These are phyloP conservation scores for Clarias batrachus DNA, from an alignment of 2,113 vertebrate genomes.

Conservation along the genomic window DNA sequence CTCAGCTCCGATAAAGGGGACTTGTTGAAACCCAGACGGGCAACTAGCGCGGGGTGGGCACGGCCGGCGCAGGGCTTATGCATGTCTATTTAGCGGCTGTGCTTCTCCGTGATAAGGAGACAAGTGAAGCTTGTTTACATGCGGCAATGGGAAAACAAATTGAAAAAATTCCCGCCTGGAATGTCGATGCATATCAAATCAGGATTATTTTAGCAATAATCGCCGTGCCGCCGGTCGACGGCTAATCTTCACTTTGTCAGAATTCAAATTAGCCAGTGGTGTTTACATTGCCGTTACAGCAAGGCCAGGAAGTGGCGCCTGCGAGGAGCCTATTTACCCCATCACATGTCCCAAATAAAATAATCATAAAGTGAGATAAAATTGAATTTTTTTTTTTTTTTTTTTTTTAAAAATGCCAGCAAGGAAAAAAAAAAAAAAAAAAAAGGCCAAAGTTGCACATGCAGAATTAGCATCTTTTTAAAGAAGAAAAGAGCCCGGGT, in stretches of 20 bases:
- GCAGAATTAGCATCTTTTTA: slow-evolving; percentile 60
- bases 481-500: background rate
- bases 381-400: slow-evolving; percentile 40
- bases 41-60: slow-evolving; percentile 55
- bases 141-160: slow-evolving; percentile 79
- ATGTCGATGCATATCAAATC: slow-evolving; percentile 83
- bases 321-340: slow-evolving; percentile 69
- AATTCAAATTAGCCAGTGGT: slow-evolving; percentile 81
- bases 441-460: slow-evolving; percentile 59
- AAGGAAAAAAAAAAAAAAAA: slow-evolving; percentile 48
- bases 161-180: slow-evolving; percentile 77
- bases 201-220: slow-evolving; percentile 84
- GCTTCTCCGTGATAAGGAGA: slow-evolving; percentile 77
- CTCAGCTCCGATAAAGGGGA: slow-evolving; percentile 72
- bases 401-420: slow-evolving; percentile 63
- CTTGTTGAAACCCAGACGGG: slow-evolving; percentile 78
- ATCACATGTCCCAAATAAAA: slow-evolving; percentile 46
- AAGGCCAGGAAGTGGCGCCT: slow-evolving; percentile 67
- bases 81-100: slow-evolving; percentile 67
- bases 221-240: slow-evolving; percentile 73
- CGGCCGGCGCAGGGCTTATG: slow-evolving; percentile 45
- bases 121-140: slow-evolving; percentile 80
- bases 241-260: slow-evolving; percentile 82
- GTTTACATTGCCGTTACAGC: slow-evolving; percentile 78
- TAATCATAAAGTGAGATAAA: slow-evolving; percentile 69